A percentile compares a stretch with the other conserved stretches of the same genome.
These are phyloP conservation scores for Drosophila aldrichi DNA, from an alignment of 2,888 invertebrate genomes.

Conservation along the genomic window DNA sequence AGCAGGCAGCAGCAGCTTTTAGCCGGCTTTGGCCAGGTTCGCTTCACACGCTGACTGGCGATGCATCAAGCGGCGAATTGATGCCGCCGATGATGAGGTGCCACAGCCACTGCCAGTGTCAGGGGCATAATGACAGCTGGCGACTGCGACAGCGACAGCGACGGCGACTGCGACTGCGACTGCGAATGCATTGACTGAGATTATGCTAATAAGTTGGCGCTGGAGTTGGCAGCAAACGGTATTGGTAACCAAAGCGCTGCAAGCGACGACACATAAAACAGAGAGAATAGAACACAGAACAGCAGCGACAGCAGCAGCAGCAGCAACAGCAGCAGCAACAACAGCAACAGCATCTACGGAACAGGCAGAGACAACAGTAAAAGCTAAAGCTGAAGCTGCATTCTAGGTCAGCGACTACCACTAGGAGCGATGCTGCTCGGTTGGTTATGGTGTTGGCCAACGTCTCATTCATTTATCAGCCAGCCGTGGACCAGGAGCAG, in stretches of 20 bases:
- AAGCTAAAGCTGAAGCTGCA: constrained; percentile 76
- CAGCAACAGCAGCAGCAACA: constrained; percentile 23
- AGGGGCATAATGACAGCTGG: constrained; percentile 67
- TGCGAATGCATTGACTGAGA: constrained; percentile 53
- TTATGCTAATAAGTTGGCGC: constrained; percentile 80
- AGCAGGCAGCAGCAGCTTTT: constrained; percentile 19
- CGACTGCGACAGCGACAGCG: constrained; percentile 10
- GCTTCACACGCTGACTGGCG: constrained; percentile 78
- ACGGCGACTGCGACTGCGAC: constrained; percentile 14
- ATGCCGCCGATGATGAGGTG: constrained; percentile 80
- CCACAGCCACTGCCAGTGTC: constrained; percentile 47
- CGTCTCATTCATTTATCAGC: constrained; percentile 77
- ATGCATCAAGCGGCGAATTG: constrained; percentile 74
- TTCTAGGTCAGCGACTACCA: constrained; percentile 77
- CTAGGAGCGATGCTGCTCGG: constrained; percentile 45
- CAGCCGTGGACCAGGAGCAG: constrained; percentile 43
- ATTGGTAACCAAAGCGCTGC: constrained; percentile 70
- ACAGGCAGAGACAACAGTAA: constrained; percentile 74
- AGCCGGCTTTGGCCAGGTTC: constrained; percentile 41
- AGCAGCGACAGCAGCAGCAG: constrained; percentile 24
- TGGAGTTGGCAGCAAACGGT: constrained; percentile 69
- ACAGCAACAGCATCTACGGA: constrained; percentile 59
- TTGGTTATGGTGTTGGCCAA: constrained; percentile 71
- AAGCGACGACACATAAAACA: constrained; percentile 69
- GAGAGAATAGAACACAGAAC: constrained; percentile 49